These are phyloP conservation scores for Mustela erminea DNA, from an alignment of 2,797 vertebrate species.

Conservation along the genomic window DNA sequence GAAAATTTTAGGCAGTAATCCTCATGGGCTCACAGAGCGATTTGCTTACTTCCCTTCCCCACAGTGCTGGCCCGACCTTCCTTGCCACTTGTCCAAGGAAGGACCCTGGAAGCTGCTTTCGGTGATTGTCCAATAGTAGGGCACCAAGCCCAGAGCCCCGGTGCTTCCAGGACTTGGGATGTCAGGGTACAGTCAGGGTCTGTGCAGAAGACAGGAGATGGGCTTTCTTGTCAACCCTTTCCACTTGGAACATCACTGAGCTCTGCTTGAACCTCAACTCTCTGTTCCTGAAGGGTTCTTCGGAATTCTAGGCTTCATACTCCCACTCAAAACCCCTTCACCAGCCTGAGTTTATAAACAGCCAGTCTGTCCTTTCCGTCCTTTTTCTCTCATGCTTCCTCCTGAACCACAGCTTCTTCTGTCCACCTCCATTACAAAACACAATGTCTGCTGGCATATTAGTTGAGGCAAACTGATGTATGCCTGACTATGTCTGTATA, in stretches of 20 bases:
- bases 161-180: background rate
- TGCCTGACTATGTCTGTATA: background rate
- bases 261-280: background rate
- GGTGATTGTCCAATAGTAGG: background rate
- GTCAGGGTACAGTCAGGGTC: background rate
- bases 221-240: too few relatives aligned
- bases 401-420: background rate
- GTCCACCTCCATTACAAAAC: background rate
- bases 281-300: background rate
- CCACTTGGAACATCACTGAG: background rate
- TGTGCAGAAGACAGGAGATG: background rate
- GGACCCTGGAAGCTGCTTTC: background rate
- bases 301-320: background rate
- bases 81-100: background rate
- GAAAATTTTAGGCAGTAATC: background rate
- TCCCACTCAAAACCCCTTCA: background rate
- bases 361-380: background rate
- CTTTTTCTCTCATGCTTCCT: background rate
- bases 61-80: background rate
- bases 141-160: background rate
- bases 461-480: too few relatives aligned
- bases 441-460: background rate
- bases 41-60: background rate
- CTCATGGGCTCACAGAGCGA: background rate
- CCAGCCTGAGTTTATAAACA: too few relatives aligned